Conservation (phyloP, 2,113 vertebrate species). For the Cyprinodon tularosa region DNA sequence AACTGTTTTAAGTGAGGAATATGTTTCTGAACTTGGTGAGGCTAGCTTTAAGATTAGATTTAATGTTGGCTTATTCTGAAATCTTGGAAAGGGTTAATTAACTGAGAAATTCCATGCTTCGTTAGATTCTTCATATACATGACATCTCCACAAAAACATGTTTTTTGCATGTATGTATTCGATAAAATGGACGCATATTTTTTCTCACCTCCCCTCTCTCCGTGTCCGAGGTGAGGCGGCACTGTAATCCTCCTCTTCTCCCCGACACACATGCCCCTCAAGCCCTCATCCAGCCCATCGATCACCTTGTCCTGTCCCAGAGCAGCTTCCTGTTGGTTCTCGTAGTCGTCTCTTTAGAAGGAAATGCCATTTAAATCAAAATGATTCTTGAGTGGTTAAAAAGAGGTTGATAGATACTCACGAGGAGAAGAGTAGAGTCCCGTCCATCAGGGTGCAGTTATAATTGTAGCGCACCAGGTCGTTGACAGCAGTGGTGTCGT, state of each 20-base stretch:
- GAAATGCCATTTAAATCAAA: not conserved
- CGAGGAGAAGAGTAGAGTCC: conserved; percentile 94
- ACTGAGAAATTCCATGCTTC: not conserved
- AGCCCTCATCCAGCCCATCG: conserved; percentile 87
- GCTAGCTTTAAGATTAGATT: not conserved
- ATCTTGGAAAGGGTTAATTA: no score
- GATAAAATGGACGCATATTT: no score
- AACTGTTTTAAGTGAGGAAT: not conserved
- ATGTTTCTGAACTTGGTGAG: no score
- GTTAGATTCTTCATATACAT: not conserved
- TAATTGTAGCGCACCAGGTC: conserved; percentile 93
- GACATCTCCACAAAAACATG: no score
- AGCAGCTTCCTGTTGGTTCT: conserved; percentile 82
- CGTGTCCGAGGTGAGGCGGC: conserved; percentile 93
- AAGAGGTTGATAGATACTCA: conserved; percentile 70
- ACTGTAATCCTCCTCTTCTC: conserved; percentile 86
- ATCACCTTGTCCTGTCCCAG: conserved; percentile 92
- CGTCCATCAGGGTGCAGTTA: conserved; percentile 93
- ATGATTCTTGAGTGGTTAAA: not conserved
- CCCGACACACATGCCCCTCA: conserved; percentile 90
- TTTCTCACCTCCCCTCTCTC: conserved; percentile 89
- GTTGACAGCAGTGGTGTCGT: conserved; percentile 77
- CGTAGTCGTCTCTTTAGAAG: conserved; percentile 80
- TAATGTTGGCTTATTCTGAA: not conserved
- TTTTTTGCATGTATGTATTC: no score